Evolutionary conservation across 2,888 invertebrate genomes (phyloP), one percentile per base, ranked within the genome.

Genomic region (Ashinkailepas kermadecensis): DNA sequence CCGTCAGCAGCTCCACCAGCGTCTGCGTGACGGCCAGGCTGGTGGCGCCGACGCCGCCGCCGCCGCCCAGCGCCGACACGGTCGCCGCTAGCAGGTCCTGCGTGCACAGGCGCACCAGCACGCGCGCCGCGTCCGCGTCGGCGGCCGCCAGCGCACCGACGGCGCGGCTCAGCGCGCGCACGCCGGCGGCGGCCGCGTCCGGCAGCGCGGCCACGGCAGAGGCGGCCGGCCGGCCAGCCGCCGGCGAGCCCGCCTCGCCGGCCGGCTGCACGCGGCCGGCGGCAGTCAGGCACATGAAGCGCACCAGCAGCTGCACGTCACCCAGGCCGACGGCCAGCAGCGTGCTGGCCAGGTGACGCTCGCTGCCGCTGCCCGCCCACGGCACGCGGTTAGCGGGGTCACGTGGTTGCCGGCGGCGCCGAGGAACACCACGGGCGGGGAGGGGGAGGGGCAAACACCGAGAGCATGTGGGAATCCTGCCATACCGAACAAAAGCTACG

Each of bases 1-100:
- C 84, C 82, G 87, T 87, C 10, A 91, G 87, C 59, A 91, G 89
- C 81, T 89, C 89, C 1, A 91, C 91, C 15, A 91, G 87, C 15
- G 91, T 90, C 86, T 91, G 91, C 7, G 90, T 91, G 6, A 91
- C 91, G 23, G 90, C 89, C 86, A 91, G 88, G 81, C 87, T 87
- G 13, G 86, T 85, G 85, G 87, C 84, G 86, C 87, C 85, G 85
- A 87, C 84, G 86, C 87, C 85, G 85, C 87, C 39, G 86, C 86
- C 54, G 86, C 85, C 58, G 82, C 81, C 58, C 25, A n/a, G 85
- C 83, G 18, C 87, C 87, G 59, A 84, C 83, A 67, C 85, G 84
- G 56, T 82, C 82, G 81, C 83, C 83, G 78, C 83, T 84, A 62
- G 81, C 78, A 23, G 82, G 80, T n/a, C 89, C 87, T 90, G 89